These are phyloP conservation scores for Osmerus mordax DNA, from an alignment of 2,113 vertebrate species.

Conservation along the genomic window DNA sequence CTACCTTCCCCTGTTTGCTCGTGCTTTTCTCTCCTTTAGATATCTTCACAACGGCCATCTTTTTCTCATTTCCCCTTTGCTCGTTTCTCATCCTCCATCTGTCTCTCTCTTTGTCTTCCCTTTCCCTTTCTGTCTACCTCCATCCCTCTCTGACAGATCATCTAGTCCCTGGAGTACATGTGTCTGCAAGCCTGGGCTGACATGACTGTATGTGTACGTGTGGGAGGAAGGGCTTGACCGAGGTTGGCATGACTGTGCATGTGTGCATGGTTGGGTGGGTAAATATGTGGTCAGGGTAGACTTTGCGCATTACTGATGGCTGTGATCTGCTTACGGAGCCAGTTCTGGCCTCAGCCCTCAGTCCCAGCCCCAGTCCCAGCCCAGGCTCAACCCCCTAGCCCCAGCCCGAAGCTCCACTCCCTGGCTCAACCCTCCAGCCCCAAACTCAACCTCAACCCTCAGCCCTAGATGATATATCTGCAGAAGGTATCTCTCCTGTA, in stretches of 20 bases:
- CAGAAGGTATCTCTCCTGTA: neutral
- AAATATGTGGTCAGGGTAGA: neutral
- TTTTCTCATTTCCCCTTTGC: conserved; percentile 18
- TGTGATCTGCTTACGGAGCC: no score
- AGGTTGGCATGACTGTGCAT: neutral
- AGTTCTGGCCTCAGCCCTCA: no score
- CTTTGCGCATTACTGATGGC: neutral
- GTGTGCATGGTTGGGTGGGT: conserved; percentile 9
- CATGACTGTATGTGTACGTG: conserved; percentile 1
- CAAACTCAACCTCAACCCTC: neutral
- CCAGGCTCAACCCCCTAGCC: no score
- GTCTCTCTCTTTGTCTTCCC: conserved; percentile 47
- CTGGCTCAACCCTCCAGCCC: neutral
- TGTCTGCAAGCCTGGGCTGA: neutral
- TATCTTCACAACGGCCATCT: neutral
- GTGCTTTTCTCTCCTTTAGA: conserved; percentile 39
- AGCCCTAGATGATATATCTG: neutral
- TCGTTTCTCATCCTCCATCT: conserved; percentile 17
- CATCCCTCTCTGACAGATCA: neutral
- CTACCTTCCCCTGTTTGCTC: conserved; percentile 46
- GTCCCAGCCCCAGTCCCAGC: no score
- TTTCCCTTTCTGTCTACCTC: conserved; percentile 1
- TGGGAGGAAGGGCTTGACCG: neutral
- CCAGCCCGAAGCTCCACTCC: no score
- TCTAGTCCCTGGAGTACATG: neutral